Base-by-base conservation (phyloP, 2,113 vertebrate genomes). In the Colossoma macropomum region DNA sequence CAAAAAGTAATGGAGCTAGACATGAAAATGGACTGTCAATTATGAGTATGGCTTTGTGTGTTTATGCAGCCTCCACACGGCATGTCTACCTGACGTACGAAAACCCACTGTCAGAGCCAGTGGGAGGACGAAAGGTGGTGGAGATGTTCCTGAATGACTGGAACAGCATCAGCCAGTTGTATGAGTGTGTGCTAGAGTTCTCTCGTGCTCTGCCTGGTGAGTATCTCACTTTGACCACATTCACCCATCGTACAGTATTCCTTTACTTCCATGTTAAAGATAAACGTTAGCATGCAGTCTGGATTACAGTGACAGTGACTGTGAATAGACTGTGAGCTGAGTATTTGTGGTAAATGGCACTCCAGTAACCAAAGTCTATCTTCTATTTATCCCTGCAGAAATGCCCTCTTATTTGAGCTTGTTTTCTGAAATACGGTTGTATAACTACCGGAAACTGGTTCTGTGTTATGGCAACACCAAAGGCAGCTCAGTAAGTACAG, bases 121-220 rank as follows among this genome's bases (percentile, higher is more conserved):
- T 99, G 88, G 98, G 97, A 34, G 97, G 98, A 50, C 94, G 96
- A 76, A 99, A 99, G 91, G 97, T 99, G 62, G 97, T 99, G 21
- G 97, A 99, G 92, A 98, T 98, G 96, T 99, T 99, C 86, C 96
- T 99, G 0, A 99, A 97, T 50, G 98, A 99, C 90, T 99, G 97
- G 98, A 98, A 92, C 77, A 97, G 97, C 79, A 97, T 99, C 38
- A 97, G 97, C 86, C 95, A 96, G 84, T 95, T 99, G 70, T 99
- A 99, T 81, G 96, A 99, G 75, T 99, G 98, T 92, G 97, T 99
- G 84, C 91, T 98, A 90, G 96, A 97, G 89, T 99, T 98, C 91
- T 96, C 97, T 79, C 94, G 95, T 17, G 93, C 96, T 77, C 91
- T 98, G 85, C 95, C 96, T 94, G 98, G 98, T 99, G 83, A 2